A percentile compares a stretch with the other conserved stretches of the same genome.
phyloP scores from a whole-genome alignment of 1,140 invertebrate genomes.

The Caerostris darwini region DNA sequence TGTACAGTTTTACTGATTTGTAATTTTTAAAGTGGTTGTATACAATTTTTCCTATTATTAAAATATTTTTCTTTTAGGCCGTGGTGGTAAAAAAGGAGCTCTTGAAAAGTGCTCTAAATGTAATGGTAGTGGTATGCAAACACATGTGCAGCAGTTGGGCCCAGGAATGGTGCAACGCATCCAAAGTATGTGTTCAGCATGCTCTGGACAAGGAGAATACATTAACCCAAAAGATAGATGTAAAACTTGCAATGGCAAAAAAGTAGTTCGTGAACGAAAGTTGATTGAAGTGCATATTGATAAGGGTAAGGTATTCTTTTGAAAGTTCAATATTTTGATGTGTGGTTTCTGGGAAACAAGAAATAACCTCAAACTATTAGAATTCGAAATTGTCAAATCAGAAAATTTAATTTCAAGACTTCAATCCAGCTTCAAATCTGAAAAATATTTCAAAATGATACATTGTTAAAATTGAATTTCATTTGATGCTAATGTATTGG shows the following conservation, averaged over 20 bases:
- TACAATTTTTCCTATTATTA: not conserved
- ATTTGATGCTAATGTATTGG: too few species aligned
- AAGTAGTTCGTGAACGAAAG: conserved; percentile 95
- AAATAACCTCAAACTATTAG: too few species aligned
- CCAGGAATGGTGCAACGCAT: conserved; percentile 98
- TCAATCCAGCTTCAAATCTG: too few species aligned
- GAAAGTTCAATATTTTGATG: too few species aligned
- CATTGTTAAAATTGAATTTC: too few species aligned
- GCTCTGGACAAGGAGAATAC: conserved; percentile 92
- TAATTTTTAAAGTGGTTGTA: too few species aligned
- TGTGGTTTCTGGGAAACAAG: too few species aligned
- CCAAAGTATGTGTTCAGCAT: conserved; percentile 93
- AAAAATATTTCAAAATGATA: too few species aligned
- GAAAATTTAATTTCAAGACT: too few species aligned
- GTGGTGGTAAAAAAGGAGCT: conserved; percentile 96
- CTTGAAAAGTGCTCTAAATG: conserved; percentile 93
- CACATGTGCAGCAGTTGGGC: conserved; percentile 94
- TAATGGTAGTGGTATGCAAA: conserved; percentile 94
- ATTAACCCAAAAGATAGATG: conserved; percentile 91
- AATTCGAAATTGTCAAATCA: too few species aligned
- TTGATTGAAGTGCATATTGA: conserved; percentile 99
- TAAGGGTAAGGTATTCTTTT: conserved; percentile 86
- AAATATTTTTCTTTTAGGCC: conserved; percentile 81
- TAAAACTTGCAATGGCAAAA: conserved; percentile 95
- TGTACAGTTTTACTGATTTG: too few species aligned